phyloP scores from a whole-genome alignment of 1,140 invertebrate species.

The Trichonephila clavipes region DNA sequence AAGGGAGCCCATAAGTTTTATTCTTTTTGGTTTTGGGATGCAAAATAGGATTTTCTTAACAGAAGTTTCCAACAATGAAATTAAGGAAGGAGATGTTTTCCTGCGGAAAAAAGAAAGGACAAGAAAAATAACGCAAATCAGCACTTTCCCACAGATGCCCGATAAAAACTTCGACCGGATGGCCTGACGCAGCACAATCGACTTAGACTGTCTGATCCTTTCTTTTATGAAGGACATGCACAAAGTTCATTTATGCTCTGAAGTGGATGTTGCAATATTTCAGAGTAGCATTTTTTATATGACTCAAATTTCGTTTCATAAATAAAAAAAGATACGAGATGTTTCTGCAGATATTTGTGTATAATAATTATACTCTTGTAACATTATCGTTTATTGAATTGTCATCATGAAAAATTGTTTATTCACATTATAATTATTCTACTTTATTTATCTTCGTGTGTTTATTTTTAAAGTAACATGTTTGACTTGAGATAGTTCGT shows the following conservation, averaged over 20 bases:
- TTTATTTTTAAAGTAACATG: too few species aligned
- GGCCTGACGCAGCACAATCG: not conserved
- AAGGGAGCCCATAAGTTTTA: too few species aligned
- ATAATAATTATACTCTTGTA: too few species aligned
- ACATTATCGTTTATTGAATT: too few species aligned
- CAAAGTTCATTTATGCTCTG: not conserved
- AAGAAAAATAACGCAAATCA: not conserved
- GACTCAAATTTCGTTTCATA: not conserved
- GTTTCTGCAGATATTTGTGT: too few species aligned
- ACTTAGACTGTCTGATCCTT: constrained; percentile 14
- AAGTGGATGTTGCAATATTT: not conserved
- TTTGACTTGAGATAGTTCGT: too few species aligned
- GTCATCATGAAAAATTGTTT: too few species aligned
- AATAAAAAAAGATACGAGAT: too few species aligned
- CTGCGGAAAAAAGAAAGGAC: not conserved
- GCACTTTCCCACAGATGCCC: not conserved
- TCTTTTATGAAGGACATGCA: not conserved
- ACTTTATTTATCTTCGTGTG: too few species aligned
- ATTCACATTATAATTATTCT: too few species aligned
- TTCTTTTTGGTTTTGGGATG: not conserved
- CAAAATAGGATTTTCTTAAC: not conserved
- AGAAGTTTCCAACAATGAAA: not conserved
- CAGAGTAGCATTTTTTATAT: not conserved
- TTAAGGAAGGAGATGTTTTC: not conserved
- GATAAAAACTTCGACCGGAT: not conserved